phyloP scores from a whole-genome alignment of 2,888 invertebrate genomes.

The Euspilapteryx auroguttella region DNA sequence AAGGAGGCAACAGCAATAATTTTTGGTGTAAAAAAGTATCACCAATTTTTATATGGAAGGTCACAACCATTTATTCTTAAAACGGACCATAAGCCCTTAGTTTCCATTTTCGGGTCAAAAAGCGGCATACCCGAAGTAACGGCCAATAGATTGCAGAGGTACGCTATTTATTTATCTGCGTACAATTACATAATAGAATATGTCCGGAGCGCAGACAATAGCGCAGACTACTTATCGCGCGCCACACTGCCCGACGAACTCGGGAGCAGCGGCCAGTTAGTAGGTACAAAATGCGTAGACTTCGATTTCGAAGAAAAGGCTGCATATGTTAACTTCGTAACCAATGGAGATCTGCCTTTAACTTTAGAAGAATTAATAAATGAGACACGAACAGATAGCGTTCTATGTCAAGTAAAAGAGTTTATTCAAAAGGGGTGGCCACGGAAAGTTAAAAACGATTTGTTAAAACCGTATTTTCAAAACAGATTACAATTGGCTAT shows the following conservation, averaged over 20 bases:
- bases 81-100: constrained; percentile 5
- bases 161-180: constrained; percentile 3
- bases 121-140: constrained; percentile 4
- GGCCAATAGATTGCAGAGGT: constrained; percentile 5
- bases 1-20: constrained; percentile 8
- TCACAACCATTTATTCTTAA: constrained; percentile 6
- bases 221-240: neutral
- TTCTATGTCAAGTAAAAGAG: neutral
- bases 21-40: constrained; percentile 5
- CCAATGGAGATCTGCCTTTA: neutral
- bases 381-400: neutral
- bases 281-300: no score
- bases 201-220: neutral
- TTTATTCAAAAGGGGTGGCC: neutral
- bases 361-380: neutral
- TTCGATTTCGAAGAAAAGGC: neutral
- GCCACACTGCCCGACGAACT: no score
- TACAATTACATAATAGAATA: neutral
- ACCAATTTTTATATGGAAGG: no score
- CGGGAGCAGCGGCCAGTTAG: no score
- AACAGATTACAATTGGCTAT: neutral
- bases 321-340: neutral
- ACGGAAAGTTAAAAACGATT: no score
- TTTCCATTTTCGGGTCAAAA: constrained; percentile 6
- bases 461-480: neutral